Evolutionary conservation across 2,888 invertebrate species (phyloP), one percentile per base, ranked within the genome.

Genomic region (Steinernema scapterisci): DNA sequence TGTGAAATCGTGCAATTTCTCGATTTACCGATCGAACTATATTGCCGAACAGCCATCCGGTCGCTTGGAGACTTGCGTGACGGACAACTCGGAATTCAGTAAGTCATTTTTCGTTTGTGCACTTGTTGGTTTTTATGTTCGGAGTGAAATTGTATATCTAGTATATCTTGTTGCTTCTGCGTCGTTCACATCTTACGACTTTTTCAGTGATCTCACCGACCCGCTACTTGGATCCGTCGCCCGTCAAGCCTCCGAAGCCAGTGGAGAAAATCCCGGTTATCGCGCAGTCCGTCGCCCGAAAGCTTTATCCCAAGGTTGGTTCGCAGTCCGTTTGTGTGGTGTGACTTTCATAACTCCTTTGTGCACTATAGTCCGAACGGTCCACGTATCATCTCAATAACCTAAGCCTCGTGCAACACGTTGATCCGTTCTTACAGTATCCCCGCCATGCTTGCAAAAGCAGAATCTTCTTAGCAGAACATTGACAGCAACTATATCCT

Each of bases 61-160:
- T 31, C 27, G 38, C 2, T 3, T 63, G 16, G 63, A 63, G n/a
- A 31, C 63, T 16, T 63, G 63, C 38, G 31, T 63, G 11, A 63
- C 63, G 11, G 38, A 63, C 19, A 63, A 25, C 27, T 63, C 63
- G 31, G 63, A 63, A 27, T 63, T 63, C 63, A 63, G 63, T 63
- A 63, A 63, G 63, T 31, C 11, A 1, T 63, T n/a, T n/a, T n/a
- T n/a, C n/a, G n/a, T n/a, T n/a, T n/a, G n/a, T n/a, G n/a, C n/a
- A n/a, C n/a, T n/a, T n/a, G n/a, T n/a, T n/a, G n/a, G n/a, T n/a
- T n/a, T n/a, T n/a, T n/a, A n/a, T n/a, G n/a, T n/a, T n/a, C n/a
- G n/a, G n/a, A n/a, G n/a, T n/a, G n/a, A n/a, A n/a, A n/a, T 38
- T 38, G 5, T 38, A 6, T 38, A 38, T 38, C 38, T 6, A 3